Evolutionary conservation across 2,113 vertebrate species (phyloP).

Genomic region (Lepus europaeus): DNA sequence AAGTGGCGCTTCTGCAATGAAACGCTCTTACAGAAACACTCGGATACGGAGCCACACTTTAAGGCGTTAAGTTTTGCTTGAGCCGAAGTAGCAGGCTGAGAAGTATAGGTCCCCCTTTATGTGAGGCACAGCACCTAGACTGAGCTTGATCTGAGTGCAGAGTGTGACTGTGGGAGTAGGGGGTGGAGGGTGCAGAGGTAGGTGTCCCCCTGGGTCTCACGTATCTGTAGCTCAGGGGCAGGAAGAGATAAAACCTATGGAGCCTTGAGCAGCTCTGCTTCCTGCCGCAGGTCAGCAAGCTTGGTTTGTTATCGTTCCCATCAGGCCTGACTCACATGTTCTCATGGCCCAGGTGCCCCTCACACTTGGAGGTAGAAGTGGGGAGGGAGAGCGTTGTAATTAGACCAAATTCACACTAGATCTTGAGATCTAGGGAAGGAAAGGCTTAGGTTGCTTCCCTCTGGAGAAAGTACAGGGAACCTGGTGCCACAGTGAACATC

Average conservation of each 20-base stretch:
- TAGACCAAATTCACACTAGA: no score
- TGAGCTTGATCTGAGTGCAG: background rate
- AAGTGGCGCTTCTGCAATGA: background rate
- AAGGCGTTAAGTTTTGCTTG: background rate
- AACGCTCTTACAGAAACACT: background rate
- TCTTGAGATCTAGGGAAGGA: background rate
- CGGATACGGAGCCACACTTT: background rate
- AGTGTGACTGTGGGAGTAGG: accelerated
- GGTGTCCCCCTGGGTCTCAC: background rate
- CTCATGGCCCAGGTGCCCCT: background rate
- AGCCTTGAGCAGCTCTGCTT: background rate
- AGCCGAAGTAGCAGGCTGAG: background rate
- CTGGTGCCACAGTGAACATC: accelerated
- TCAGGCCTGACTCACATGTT: background rate
- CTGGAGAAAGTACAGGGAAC: background rate
- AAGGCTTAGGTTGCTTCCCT: background rate
- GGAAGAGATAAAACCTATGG: slow-evolving; percentile 25
- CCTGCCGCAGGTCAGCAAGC: background rate
- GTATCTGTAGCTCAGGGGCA: background rate
- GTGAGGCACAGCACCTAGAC: background rate
- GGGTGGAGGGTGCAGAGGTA: background rate
- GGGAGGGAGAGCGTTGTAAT: background rate
- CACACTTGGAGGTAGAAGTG: background rate
- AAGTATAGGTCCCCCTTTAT: background rate
- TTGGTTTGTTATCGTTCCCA: background rate